phyloP scores from a whole-genome alignment of 2,888 invertebrate genomes.

The Yponomeuta sedellus region DNA sequence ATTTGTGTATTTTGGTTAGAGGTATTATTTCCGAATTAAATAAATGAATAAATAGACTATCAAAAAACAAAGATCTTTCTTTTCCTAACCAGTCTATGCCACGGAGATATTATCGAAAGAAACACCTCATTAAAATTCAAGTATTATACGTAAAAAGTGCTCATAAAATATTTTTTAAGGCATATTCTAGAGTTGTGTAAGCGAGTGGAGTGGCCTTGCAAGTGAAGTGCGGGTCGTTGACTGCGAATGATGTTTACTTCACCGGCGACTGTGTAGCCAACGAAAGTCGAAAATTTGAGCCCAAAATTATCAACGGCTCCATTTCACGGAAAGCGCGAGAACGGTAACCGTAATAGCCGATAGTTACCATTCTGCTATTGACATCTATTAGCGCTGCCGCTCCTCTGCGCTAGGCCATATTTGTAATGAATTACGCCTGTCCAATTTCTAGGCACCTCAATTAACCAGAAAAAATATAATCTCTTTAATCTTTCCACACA shows the following conservation, averaged over 20 bases:
- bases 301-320: constrained; percentile 35
- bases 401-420: neutral
- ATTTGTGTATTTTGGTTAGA: no score
- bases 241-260: constrained; percentile 66
- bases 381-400: neutral
- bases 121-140: neutral
- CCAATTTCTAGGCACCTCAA: neutral
- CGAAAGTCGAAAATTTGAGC: constrained; percentile 42
- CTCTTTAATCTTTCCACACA: neutral
- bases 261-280: constrained; percentile 52
- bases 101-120: neutral
- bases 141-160: neutral
- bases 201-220: constrained; percentile 58
- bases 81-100: neutral
- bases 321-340: constrained; percentile 33
- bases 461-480: neutral
- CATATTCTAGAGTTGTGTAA: constrained; percentile 48
- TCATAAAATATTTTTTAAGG: constrained; percentile 1
- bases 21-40: no score
- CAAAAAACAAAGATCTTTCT: no score
- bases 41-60: no score
- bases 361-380: neutral
- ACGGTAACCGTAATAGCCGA: constrained; percentile 25
- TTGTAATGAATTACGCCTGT: no score
- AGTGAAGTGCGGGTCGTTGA: constrained; percentile 55